These are phyloP conservation scores for Perizoma flavofasciatum DNA, from an alignment of 2,888 invertebrate species.

Conservation along the genomic window DNA sequence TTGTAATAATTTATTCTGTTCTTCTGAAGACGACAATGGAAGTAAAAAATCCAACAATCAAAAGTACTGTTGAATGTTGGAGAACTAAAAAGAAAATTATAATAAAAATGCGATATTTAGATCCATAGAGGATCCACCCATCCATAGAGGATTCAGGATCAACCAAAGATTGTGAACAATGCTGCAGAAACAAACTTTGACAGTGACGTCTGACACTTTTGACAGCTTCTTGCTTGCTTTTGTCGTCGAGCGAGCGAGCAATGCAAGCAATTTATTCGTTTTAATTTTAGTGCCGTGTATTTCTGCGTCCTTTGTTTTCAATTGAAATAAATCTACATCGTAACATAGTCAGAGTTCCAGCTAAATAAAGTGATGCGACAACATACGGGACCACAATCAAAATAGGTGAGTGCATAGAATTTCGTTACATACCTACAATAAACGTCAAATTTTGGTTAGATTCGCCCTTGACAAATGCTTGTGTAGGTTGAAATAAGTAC, in stretches of 20 bases:
- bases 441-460: slow-evolving; percentile 50
- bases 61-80: too few species aligned
- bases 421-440: slow-evolving; percentile 29
- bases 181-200: too few species aligned
- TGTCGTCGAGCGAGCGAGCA: slow-evolving; percentile 16
- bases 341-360: slow-evolving; percentile 30
- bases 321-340: slow-evolving; percentile 10
- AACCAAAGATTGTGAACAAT: too few species aligned
- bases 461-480: slow-evolving; percentile 60
- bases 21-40: too few species aligned
- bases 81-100: too few species aligned
- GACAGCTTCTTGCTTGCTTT: slow-evolving; percentile 14
- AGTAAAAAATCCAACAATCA: too few species aligned
- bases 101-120: too few species aligned
- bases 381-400: slow-evolving; percentile 38
- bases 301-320: slow-evolving; percentile 51
- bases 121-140: too few species aligned
- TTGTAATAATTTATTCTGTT: too few species aligned
- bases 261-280: slow-evolving; percentile 31
- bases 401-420: slow-evolving; percentile 50
- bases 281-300: slow-evolving; percentile 43
- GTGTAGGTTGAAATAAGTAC: slow-evolving; percentile 11
- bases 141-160: too few species aligned
- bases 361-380: slow-evolving; percentile 35
- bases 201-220: background rate